Percentiles rank a stretch among this genome's conserved stretches.
Conservation (phyloP, 2,113 vertebrate genomes). For the Syngnathus floridae region DNA sequence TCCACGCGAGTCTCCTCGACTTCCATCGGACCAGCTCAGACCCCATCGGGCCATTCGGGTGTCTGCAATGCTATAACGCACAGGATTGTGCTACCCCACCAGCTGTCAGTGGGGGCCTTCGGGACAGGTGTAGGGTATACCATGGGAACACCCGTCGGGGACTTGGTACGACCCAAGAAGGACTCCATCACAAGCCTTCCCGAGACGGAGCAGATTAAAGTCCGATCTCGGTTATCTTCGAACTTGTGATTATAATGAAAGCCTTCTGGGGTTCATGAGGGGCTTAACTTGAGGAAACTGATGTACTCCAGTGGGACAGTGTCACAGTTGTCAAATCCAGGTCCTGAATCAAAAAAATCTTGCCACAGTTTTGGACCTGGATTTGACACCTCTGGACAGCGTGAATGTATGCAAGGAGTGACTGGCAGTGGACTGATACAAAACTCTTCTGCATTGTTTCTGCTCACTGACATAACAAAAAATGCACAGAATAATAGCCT, state of each 20-base stretch:
- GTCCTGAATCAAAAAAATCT: no score
- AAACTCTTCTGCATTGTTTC: constrained; percentile 51
- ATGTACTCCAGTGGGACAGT: constrained; percentile 44
- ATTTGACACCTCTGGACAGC: constrained; percentile 24
- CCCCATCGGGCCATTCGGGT: constrained; percentile 39
- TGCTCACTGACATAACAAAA: constrained; percentile 46
- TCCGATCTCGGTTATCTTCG: constrained; percentile 87
- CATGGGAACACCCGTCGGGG: constrained; percentile 49
- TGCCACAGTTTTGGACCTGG: no score
- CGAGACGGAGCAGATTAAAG: constrained; percentile 75
- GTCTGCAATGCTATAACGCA: constrained; percentile 61
- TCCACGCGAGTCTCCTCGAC: constrained; percentile 74
- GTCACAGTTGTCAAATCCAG: not conserved
- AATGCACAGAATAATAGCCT: constrained; percentile 38
- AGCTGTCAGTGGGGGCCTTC: constrained; percentile 71
- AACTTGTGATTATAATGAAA: constrained; percentile 86
- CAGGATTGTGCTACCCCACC: constrained; percentile 73
- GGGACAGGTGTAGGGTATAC: constrained; percentile 31
- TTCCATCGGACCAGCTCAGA: constrained; percentile 71
- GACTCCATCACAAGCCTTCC: constrained; percentile 77
- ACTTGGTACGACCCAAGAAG: constrained; percentile 72
- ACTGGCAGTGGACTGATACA: constrained; percentile 23
- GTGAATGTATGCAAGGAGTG: constrained; percentile 65
- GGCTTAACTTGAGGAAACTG: constrained; percentile 12
- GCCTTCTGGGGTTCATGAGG: constrained; percentile 17